Base-by-base conservation (phyloP, 2,797 vertebrate species). In the Microctenopoma lineatum region DNA sequence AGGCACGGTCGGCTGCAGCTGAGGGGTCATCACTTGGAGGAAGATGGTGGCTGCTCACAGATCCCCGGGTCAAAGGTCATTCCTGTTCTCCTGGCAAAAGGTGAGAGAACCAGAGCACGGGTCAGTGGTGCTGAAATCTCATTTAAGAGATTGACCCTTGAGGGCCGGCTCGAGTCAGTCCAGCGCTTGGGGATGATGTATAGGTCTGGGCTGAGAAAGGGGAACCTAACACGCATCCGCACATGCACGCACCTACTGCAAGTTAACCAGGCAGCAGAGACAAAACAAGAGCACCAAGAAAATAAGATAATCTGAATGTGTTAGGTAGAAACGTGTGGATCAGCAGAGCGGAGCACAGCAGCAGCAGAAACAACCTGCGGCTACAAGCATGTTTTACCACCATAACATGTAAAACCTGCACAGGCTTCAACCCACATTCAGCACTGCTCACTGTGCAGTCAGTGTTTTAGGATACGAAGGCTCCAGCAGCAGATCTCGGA, bases 61-160 rank as follows among this genome's bases (percentile, higher is more conserved):
- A 79, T 74, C 70, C 57, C 2, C 15, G 47, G 75, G 84, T 90
- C 84, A 74, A 16, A 81, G 86, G 74, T 87, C 80, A 67, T 56
- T 66, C 74, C 84, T 59, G 78, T 87, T 87, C 87, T 83, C 73
- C 80, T 75, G 71, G 81, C 57, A 34, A 82, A 86, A 87, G 89
- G 84, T 85, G 82, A 87, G 74, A 80, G 59, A 75, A 81, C 12
- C 75, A 80, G 69, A 73, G 58, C 73, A 82, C 1, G 89, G 90
- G 90, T 94, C 92, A 92, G 79, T 36, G 84, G 65, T 69, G 86
- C 89, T 84, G 86, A 91, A 93, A 94, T 92, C 91, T 93, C 90
- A 93, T 93, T 93, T 93, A 89, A 88, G 86, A 91, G 83, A 81
- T 52, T 91, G 88, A 90, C 85, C 87, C 82, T 58, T 7, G 27